These are phyloP conservation scores for Catocala sponsa DNA, from an alignment of 2,888 invertebrate genomes.

Conservation along the genomic window DNA sequence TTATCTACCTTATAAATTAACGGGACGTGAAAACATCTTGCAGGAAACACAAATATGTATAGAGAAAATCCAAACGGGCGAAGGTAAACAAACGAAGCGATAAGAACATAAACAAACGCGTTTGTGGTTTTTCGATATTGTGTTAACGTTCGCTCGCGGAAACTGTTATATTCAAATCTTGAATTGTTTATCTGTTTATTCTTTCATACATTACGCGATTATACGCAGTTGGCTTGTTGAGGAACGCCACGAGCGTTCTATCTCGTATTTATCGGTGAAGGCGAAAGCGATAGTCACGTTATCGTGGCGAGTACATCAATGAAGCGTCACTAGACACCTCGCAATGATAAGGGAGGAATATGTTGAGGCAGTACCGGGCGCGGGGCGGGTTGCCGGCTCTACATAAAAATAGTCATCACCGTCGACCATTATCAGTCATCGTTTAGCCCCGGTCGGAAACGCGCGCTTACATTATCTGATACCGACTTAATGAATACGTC, in stretches of 20 bases:
- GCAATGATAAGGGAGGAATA: slow-evolving; percentile 38
- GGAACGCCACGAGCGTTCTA: background rate
- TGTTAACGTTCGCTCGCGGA: slow-evolving; percentile 14
- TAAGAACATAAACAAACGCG: slow-evolving; percentile 46
- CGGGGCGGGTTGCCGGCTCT: slow-evolving; percentile 35
- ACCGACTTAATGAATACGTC: slow-evolving; percentile 30
- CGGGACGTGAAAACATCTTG: slow-evolving; percentile 31
- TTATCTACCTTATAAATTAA: slow-evolving; percentile 34
- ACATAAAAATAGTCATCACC: slow-evolving; percentile 51
- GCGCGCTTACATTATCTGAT: slow-evolving; percentile 34
- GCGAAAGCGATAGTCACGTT: background rate
- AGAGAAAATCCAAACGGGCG: slow-evolving; percentile 26
- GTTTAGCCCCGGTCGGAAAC: slow-evolving; percentile 37
- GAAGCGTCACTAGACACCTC: slow-evolving; percentile 11
- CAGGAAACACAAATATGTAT: slow-evolving; percentile 20
- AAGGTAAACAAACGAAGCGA: slow-evolving; percentile 42
- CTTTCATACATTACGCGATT: background rate
- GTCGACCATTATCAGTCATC: slow-evolving; percentile 43
- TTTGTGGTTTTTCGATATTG: slow-evolving; percentile 28
- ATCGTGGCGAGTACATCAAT: slow-evolving; percentile 1
- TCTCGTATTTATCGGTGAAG: background rate
- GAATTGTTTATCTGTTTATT: slow-evolving; percentile 17
- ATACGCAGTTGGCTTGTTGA: background rate
- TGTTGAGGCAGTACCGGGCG: slow-evolving; percentile 29
- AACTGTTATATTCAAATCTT: slow-evolving; percentile 24